Evolutionary conservation across 1,140 invertebrate species (phyloP), one percentile per base, ranked within the genome.

Genomic region (Capitella teleta): DNA sequence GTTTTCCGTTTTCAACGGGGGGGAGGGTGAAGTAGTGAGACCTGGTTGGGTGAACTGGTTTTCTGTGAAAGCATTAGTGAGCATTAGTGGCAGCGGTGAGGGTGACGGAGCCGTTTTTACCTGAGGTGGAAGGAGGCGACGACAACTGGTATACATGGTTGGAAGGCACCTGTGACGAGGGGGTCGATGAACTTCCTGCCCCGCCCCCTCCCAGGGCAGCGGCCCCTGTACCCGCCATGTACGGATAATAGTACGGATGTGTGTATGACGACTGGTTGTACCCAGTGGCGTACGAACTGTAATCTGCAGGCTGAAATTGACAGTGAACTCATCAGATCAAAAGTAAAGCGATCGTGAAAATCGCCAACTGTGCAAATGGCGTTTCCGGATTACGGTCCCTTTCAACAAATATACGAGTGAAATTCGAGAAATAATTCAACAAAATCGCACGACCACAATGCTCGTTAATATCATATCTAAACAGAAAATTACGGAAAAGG

Each of bases 121-220:
- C 38, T 47, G 42, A 32, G 8, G 38, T 50, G 63, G 43, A 47
- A 55, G 51, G 47, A 41, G 51, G 38, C 24, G 23, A 58, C 30
- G 58, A 40, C 12, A 65, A 58, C 37, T 63, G 60, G 49, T 65
- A 65, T 24, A 61, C 61, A 52, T 63, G 63, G 41, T 58, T 62
- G 19, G 60, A 55, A 49, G 63, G 61, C 32, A 59, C 53, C 42
- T 51, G 49, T 41, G 49, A 51, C 40, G 46, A 43, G 50, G 51
- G 40, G 41, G 49, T 38, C n/a, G 42, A 41, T 23, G 45, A 23
- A 12, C 40, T 52, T 21, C 38, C 42, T 21, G 51, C n/a, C n/a
- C n/a, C n/a, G n/a, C n/a, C n/a, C n/a, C n/a, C 23, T 18, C 16
- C 16, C 28, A 23, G 49, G 18, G 37, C 25, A 19, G 47, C 16